A percentile compares a stretch with the other conserved stretches of the same genome.
Conservation (phyloP, 2,113 vertebrate species). For the Eidolon helvum region DNA sequence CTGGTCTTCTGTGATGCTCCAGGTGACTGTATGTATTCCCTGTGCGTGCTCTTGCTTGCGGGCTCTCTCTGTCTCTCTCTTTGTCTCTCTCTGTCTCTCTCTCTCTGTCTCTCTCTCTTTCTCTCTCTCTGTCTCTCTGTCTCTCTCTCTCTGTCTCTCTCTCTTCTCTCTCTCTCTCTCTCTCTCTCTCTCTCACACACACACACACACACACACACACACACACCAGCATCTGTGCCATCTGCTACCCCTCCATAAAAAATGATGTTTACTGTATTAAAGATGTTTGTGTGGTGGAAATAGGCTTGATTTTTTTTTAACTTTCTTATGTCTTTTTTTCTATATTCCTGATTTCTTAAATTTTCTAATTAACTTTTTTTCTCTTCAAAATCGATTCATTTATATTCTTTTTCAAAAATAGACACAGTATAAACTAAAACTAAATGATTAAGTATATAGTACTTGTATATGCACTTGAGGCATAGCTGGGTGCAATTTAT, state of each 20-base stretch:
- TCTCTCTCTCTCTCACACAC: too few relatives aligned
- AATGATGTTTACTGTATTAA: not conserved
- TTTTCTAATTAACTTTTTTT: not conserved
- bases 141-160: too few relatives aligned
- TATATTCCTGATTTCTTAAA: not conserved
- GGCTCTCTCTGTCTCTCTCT: too few relatives aligned
- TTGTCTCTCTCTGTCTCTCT: too few relatives aligned
- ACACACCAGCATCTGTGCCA: fast-evolving
- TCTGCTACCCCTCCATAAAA: not conserved
- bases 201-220: too few relatives aligned
- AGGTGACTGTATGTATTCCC: not conserved
- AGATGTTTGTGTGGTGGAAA: not conserved
- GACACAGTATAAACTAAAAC: not conserved
- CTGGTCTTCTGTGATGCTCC: not conserved
- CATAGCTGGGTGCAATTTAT: not conserved
- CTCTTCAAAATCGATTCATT: not conserved
- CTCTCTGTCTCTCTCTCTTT: too few relatives aligned
- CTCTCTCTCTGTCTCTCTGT: too few relatives aligned
- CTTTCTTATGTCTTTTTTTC: not conserved
- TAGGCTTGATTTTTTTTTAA: not conserved
- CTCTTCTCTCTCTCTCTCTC: too few relatives aligned
- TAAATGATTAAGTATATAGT: not conserved
- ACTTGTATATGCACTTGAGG: not conserved
- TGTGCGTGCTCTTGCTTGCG: not conserved
- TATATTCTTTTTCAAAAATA: not conserved